phyloP scores from a whole-genome alignment of 2,797 vertebrate species.

The Decapterus maruadsi region DNA sequence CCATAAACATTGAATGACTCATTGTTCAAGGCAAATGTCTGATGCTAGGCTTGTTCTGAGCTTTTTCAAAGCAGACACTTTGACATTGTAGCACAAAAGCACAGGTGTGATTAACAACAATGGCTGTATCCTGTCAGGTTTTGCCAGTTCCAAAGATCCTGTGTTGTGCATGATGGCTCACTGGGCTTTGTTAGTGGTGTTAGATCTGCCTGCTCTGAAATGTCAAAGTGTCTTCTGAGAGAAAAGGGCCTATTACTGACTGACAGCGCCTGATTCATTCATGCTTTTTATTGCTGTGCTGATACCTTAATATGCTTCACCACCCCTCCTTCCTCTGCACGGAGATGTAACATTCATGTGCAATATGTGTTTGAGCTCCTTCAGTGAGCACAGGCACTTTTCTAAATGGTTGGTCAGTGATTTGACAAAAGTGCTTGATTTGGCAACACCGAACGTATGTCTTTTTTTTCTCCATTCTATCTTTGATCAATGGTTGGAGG shows the following conservation, averaged over 20 bases:
- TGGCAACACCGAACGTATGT: no score
- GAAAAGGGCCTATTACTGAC: background rate
- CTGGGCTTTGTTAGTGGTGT: slow-evolving; percentile 4
- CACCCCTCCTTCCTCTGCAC: background rate
- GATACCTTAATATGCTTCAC: background rate
- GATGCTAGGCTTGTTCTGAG: background rate
- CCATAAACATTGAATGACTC: background rate
- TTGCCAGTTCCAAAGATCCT: background rate
- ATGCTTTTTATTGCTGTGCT: background rate
- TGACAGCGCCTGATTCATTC: slow-evolving; percentile 1
- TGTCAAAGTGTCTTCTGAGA: background rate
- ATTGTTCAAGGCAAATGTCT: background rate
- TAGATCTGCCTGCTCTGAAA: background rate
- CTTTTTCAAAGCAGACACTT: background rate
- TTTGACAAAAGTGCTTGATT: no score
- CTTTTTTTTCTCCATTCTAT: no score
- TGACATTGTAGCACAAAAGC: background rate
- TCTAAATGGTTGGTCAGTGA: no score
- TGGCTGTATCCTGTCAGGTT: background rate
- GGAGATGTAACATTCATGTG: background rate
- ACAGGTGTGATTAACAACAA: background rate
- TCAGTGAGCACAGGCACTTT: no score
- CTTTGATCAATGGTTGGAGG: no score
- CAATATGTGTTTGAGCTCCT: no score
- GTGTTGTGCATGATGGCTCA: background rate